Evolutionary conservation across 2,797 vertebrate species (phyloP), one percentile per base, ranked within the genome.

Genomic region (Sylvia borin): DNA sequence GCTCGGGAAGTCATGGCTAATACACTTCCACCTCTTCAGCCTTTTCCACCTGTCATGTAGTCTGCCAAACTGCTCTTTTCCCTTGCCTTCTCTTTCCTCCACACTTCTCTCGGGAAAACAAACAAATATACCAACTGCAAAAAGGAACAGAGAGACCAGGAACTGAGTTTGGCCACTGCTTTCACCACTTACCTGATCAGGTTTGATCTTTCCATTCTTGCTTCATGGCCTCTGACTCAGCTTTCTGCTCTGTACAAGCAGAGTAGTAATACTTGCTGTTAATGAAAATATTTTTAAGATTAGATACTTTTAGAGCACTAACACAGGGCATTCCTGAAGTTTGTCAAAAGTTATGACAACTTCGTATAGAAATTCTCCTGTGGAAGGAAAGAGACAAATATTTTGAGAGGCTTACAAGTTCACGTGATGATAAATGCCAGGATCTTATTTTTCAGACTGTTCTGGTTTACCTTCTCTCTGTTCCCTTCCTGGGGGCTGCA

Each of bases 321-420:
- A 88, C 48, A 29, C 26, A 48, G 40, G 8, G 4, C 6, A 21
- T 89, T 78, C 55, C 47, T 81, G 47, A 84, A 72, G 48, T 83
- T 74, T 95, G 43, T 67, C 25, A 83, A 47, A 62, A 83, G 79
- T 92, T 92, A 67, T 85, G 60, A 77, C 79, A 72, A 36, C 50
- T 97, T 93, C 87, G 65, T 81, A 61, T 67, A 79, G 84, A 92
- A 94, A 92, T 80, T 94, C 58, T 92, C 80, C 70, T 66, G 77
- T 62, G 79, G 57, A 85, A 86, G 60, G 50, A 55, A 57, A 89
- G 38, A 93, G 92, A 82, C 22, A 92, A 91, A 90, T 94, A 76
- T 94, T 96, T 96, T 86, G 88, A 94, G 92, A 90, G 86, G 70
- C 93, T 95, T 88, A 77, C 40, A 38, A 92, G 66, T 81, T 85